phyloP scores from a whole-genome alignment of 2,888 invertebrate genomes.

The Masnerella sp. region DNA sequence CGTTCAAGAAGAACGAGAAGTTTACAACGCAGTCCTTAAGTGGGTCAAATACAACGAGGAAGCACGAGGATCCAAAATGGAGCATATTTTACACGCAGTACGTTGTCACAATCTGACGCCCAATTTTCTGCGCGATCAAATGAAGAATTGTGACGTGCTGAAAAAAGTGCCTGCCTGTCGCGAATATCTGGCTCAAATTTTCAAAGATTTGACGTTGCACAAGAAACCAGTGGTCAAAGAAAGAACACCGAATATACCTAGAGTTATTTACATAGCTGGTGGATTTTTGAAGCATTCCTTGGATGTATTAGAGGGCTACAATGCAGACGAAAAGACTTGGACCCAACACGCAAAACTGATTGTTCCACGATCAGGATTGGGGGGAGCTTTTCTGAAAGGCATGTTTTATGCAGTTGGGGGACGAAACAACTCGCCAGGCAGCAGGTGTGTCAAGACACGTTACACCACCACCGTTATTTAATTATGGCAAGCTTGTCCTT shows the following conservation, averaged over 20 bases:
- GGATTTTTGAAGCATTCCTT: conserved; percentile 93
- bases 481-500: no score
- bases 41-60: conserved; percentile 95
- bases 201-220: conserved; percentile 93
- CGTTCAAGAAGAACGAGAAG: conserved; percentile 94
- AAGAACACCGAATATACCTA: conserved; percentile 91
- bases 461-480: no score
- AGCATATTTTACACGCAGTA: conserved; percentile 91
- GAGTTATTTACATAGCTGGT: conserved; percentile 94
- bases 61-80: conserved; percentile 89
- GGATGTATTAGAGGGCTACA: conserved; percentile 92
- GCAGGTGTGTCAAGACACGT: no score
- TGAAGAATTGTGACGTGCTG: conserved; percentile 92
- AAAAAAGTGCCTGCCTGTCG: conserved; percentile 92
- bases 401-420: conserved; percentile 96
- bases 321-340: conserved; percentile 92
- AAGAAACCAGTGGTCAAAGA: conserved; percentile 91
- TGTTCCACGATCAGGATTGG: conserved; percentile 91
- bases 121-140: conserved; percentile 92
- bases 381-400: conserved; percentile 91
- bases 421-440: conserved; percentile 92
- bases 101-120: conserved; percentile 95
- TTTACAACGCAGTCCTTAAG: conserved; percentile 93
- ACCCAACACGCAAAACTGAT: conserved; percentile 88
- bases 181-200: conserved; percentile 93